Conservation (phyloP, 2,888 invertebrate genomes). For the Acheta domesticus region DNA sequence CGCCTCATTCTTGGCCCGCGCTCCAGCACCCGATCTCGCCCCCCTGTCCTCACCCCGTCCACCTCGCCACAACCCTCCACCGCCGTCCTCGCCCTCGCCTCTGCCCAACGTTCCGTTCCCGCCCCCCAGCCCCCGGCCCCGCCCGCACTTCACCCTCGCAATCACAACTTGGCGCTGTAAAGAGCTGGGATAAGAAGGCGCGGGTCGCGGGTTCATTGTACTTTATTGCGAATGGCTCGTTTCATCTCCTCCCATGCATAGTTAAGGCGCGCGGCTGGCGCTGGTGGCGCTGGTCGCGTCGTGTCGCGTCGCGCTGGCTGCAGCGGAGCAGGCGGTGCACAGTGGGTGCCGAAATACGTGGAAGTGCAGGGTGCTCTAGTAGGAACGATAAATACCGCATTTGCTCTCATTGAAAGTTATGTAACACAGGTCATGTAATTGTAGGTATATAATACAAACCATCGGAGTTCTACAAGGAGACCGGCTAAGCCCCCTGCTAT, state of each 20-base stretch:
- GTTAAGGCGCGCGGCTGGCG: not conserved
- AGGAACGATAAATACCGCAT: too few relatives aligned
- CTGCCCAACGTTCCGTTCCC: not conserved
- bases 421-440: too few relatives aligned
- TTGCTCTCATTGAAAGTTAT: too few relatives aligned
- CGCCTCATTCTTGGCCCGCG: not conserved
- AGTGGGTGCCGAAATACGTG: too few relatives aligned
- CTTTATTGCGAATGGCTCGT: slow-evolving; percentile 8
- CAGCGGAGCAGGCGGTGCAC: too few relatives aligned
- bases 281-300: not conserved
- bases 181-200: not conserved
- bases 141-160: not conserved
- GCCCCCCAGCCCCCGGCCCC: not conserved
- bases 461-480: too few relatives aligned
- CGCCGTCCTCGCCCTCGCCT: not conserved
- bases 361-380: too few relatives aligned
- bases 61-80: not conserved
- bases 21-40: not conserved
- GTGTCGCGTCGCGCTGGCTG: not conserved
- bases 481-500: too few relatives aligned
- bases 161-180: not conserved
- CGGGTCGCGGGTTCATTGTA: not conserved
- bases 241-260: slow-evolving; percentile 1
- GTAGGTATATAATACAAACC: too few relatives aligned
- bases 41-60: not conserved